A percentile compares a stretch with the other conserved stretches of the same genome.
Conservation (phyloP, 2,888 invertebrate species). For the Torymus aiolomorphi region DNA sequence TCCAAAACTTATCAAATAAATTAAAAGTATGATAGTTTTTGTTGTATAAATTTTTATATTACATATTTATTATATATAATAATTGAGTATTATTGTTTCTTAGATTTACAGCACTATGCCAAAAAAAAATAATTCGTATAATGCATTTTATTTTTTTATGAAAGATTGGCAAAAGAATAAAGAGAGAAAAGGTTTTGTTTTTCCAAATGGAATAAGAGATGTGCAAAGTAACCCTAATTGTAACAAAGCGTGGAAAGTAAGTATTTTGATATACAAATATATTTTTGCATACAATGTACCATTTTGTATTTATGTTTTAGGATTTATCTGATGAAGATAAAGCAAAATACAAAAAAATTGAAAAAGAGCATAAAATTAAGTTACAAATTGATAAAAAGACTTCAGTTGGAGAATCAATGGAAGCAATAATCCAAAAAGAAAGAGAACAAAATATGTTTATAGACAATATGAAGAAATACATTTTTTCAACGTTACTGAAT, state of each 20-base stretch:
- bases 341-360: conserved; percentile 65
- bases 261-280: conserved; percentile 16
- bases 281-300: conserved; percentile 3
- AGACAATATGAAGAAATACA: conserved; percentile 64
- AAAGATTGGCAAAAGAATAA: conserved; percentile 66
- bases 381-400: conserved; percentile 64
- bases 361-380: conserved; percentile 63
- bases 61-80: too few species aligned
- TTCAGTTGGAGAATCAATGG: conserved; percentile 65
- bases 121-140: conserved; percentile 63
- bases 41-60: too few species aligned
- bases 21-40: too few species aligned
- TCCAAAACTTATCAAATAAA: too few species aligned
- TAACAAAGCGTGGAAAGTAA: conserved; percentile 68
- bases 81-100: too few species aligned
- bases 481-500: conserved; percentile 59
- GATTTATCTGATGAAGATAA: conserved; percentile 60
- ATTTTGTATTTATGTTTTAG: conserved; percentile 54
- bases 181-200: conserved; percentile 64
- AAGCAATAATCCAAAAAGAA: conserved; percentile 61
- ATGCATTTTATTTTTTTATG: conserved; percentile 70
- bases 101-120: conserved; percentile 60
- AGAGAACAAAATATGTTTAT: conserved; percentile 58
- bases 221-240: conserved; percentile 65
- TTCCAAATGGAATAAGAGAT: conserved; percentile 65